These are phyloP conservation scores for Leucoptera coffeella DNA, from an alignment of 2,888 invertebrate species.

Conservation along the genomic window DNA sequence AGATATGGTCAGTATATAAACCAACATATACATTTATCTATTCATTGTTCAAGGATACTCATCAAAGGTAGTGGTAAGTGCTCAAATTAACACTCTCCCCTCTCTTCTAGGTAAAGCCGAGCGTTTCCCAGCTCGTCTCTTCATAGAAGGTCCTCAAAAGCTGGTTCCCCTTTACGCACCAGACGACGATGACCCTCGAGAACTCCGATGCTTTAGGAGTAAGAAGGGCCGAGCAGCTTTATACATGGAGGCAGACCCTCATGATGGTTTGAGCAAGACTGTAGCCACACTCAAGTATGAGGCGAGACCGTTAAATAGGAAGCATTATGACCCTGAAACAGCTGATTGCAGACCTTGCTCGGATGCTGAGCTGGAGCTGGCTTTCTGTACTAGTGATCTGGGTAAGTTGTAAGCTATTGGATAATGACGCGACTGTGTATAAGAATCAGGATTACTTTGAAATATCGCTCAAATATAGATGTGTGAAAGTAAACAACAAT, in stretches of 20 bases:
- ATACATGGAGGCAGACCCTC: conserved; percentile 57
- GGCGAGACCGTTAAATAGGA: conserved; percentile 53
- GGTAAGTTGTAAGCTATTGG: conserved; percentile 46
- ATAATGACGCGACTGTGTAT: too few relatives aligned
- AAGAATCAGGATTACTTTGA: too few relatives aligned
- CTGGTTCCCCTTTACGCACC: conserved; percentile 54
- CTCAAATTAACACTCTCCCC: too few relatives aligned
- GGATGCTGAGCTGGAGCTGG: conserved; percentile 65
- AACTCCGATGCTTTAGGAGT: conserved; percentile 60
- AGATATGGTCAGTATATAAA: too few relatives aligned
- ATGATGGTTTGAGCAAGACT: conserved; percentile 39
- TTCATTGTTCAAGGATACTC: too few relatives aligned
- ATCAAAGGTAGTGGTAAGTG: too few relatives aligned
- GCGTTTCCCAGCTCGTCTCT: conserved; percentile 53
- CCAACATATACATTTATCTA: too few relatives aligned
- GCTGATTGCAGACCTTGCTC: conserved; percentile 76
- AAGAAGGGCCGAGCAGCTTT: conserved; percentile 58
- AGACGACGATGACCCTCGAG: conserved; percentile 44
- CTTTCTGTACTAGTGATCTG: conserved; percentile 74
- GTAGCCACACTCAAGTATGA: conserved; percentile 64
- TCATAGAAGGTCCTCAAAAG: conserved; percentile 58
- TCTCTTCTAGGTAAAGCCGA: conserved; percentile 14
- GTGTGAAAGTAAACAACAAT: too few relatives aligned
- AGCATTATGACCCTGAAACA: conserved; percentile 54
- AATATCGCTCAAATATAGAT: too few relatives aligned